Evolutionary conservation across 2,797 vertebrate genomes (phyloP), one percentile per base, ranked within the genome.

Genomic region (Pseudocheirus occidentalis): DNA sequence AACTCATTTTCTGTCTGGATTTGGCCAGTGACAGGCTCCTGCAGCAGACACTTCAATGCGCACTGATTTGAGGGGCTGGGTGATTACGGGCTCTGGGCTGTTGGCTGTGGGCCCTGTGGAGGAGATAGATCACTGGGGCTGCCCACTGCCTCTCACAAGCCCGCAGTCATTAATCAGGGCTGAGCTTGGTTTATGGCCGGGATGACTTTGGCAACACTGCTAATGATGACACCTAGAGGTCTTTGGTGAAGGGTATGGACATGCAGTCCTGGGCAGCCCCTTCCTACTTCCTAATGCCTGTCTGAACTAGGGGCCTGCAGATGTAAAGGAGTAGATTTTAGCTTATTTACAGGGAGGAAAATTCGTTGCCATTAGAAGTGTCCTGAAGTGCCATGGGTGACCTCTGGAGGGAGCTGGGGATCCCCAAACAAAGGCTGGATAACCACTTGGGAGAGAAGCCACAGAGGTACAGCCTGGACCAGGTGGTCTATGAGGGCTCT

Each of bases 201-300:
- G 73, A 53, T 95, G 97, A 97, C 97, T 97, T 97, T 96, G 96
- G 94, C 55, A 81, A 97, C 0, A 31, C 59, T n/a, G 0, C 0
- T 5, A 4, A 95, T 95, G 92, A 87, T 92, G 95, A 95, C 89
- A 95, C 94, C 92, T 90, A 1, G 0, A 4, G 96, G 92, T 89
- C 89, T 73, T 1, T 56, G 50, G 90, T 66, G 96, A 91, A 11
- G 14, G 57, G 13, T 0, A 66, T 14, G 92, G 62, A 57, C 95
- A n/a, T 57, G 40, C 2, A 0, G 11, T 40, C 94, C 6, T 0
- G 55, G 52, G 89, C 53, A 87, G 90, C 46, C 40, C 18, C 27
- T 54, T 31, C 57, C 12, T 62, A 31, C 31, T 81, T 81, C n/a
- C 40, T 81, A 27, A 46, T 81, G 73, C 40, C 9, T 81, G n/a